Conservation (phyloP, 2,888 invertebrate genomes). For the Drosophila formosana region DNA sequence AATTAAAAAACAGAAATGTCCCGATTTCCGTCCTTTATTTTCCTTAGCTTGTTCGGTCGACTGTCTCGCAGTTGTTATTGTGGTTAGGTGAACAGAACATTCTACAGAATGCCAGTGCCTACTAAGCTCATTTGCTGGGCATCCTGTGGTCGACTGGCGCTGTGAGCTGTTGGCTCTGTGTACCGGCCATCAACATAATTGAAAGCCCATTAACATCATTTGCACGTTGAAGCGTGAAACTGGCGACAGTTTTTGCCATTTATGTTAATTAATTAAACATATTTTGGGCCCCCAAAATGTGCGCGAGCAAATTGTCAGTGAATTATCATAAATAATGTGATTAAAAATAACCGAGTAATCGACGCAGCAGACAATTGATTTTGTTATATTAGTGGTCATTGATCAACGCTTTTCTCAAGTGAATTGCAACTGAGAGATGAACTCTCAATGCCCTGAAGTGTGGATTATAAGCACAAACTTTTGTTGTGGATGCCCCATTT, state of each 20-base stretch:
- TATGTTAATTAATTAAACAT: conserved; percentile 75
- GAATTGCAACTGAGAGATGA: not conserved
- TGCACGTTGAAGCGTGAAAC: conserved; percentile 63
- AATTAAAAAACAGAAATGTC: conserved; percentile 48
- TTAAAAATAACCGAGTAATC: conserved; percentile 17
- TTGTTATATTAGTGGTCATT: not conserved
- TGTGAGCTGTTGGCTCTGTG: conserved; percentile 15
- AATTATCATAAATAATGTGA: conserved; percentile 15
- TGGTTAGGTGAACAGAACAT: conserved; percentile 5
- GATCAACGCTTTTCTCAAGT: not conserved
- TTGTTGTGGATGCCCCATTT: not conserved
- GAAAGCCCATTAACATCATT: conserved; percentile 72
- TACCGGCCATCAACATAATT: conserved; percentile 56
- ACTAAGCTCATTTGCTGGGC: conserved; percentile 27
- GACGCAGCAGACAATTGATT: conserved; percentile 1
- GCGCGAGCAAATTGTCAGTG: conserved; percentile 22
- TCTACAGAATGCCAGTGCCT: conserved; percentile 21
- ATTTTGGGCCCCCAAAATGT: conserved; percentile 38
- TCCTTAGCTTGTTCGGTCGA: not conserved
- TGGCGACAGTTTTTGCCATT: conserved; percentile 59
- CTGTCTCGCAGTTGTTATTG: conserved; percentile 2
- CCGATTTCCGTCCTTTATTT: conserved; percentile 23
- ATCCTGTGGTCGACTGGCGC: conserved; percentile 5
- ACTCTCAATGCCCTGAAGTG: not conserved
- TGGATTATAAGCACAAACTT: not conserved